These are phyloP conservation scores for Gymnodraco acuticeps DNA, from an alignment of 2,797 vertebrate species.

Conservation along the genomic window DNA sequence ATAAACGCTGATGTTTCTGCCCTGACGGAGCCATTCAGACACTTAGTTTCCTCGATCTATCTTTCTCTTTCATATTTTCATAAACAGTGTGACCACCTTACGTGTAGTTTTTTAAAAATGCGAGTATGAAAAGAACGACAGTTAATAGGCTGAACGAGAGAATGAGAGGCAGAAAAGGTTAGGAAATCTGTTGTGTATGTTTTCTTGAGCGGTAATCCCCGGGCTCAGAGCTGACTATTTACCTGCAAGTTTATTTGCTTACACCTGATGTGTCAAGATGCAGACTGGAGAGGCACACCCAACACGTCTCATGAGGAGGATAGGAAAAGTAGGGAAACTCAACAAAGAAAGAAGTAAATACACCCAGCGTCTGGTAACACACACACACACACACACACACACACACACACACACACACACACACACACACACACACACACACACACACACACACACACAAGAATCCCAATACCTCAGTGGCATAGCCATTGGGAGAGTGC, in stretches of 20 bases:
- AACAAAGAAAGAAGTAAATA: conserved; percentile 30
- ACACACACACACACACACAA: not conserved
- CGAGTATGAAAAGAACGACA: not conserved
- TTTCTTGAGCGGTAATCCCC: conserved; percentile 50
- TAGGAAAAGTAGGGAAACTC: conserved; percentile 20
- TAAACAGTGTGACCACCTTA: not conserved
- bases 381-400: conserved; percentile 7
- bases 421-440: not conserved
- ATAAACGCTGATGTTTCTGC: conserved; percentile 12
- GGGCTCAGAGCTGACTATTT: conserved; percentile 73
- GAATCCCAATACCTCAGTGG: conserved; percentile 47
- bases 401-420: conserved; percentile 8
- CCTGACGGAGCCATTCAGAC: not conserved
- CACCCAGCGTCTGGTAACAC: not conserved
- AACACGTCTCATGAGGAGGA: conserved; percentile 11
- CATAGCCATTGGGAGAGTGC: conserved; percentile 33
- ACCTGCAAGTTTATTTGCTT: conserved; percentile 26
- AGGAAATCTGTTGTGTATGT: conserved; percentile 38
- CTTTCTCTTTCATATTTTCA: not conserved
- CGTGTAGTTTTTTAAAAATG: not conserved
- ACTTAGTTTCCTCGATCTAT: not conserved
- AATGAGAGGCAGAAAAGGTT: conserved; percentile 13
- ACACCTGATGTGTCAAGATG: conserved; percentile 25
- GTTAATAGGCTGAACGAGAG: conserved; percentile 13
- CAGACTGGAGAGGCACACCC: conserved; percentile 34